phyloP scores from a whole-genome alignment of 2,888 invertebrate genomes.

The Halictus ligatus region DNA sequence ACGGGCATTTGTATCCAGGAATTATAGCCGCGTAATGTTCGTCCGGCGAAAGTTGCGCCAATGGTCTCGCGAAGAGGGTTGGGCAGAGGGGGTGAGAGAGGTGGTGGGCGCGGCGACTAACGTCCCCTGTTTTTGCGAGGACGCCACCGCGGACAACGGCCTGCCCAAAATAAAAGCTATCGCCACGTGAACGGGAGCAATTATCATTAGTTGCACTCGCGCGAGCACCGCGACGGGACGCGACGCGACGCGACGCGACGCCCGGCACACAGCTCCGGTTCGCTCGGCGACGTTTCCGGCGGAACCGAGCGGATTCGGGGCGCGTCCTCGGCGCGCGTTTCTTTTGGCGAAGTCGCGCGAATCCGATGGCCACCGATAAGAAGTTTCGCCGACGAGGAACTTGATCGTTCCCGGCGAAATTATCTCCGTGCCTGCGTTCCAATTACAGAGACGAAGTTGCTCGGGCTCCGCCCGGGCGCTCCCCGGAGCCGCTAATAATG shows the following conservation, averaged over 20 bases:
- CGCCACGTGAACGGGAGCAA: conserved; percentile 74
- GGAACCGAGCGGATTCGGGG: conserved; percentile 64
- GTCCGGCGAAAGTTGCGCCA: conserved; percentile 51
- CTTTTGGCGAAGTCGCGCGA: conserved; percentile 52
- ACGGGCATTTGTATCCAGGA: conserved; percentile 76
- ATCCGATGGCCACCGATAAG: conserved; percentile 59
- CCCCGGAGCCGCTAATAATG: conserved; percentile 47
- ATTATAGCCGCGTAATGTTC: conserved; percentile 67
- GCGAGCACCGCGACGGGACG: conserved; percentile 31
- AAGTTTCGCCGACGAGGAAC: conserved; percentile 52
- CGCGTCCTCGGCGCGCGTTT: conserved; percentile 53
- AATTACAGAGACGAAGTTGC: conserved; percentile 41
- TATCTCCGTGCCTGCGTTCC: conserved; percentile 47
- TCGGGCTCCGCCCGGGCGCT: background rate
- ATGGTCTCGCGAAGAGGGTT: background rate
- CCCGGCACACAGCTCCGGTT: conserved; percentile 1
- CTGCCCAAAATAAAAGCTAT: conserved; percentile 77
- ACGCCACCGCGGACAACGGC: conserved; percentile 67
- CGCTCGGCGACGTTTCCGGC: conserved; percentile 41
- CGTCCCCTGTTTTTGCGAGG: conserved; percentile 76
- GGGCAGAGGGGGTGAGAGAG: too few species aligned
- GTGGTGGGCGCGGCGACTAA: conserved; percentile 21
- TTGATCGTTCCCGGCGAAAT: conserved; percentile 52
- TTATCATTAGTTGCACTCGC: conserved; percentile 81
- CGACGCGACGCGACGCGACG: background rate